Base-by-base conservation (phyloP, 2,888 invertebrate genomes). In the Tanytarsus gracilentus region DNA sequence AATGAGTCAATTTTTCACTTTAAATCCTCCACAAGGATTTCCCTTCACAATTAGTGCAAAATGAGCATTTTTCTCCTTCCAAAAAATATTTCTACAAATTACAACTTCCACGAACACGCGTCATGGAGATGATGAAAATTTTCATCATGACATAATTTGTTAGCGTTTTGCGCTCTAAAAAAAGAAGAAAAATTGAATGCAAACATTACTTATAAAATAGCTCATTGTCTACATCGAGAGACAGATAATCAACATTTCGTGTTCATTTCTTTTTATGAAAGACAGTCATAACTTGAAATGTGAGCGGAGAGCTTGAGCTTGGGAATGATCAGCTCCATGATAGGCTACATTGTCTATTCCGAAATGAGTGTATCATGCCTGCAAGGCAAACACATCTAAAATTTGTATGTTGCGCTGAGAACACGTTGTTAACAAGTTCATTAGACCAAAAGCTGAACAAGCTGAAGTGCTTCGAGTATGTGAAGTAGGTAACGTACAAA, bases 371-470 rank as follows among this genome's bases (percentile, higher is more conserved):
- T 36, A 36, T 6, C 36, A 11, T 9, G 44, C 44, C 44, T 44
- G 36, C n/a, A 14, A 36, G 36, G 16, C 16, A 36, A 36, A 36
- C 16, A 14, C 44, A 44, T 23, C 11, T 18, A 23, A 18, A 44
- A 9, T 44, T 18, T 44, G n/a, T 40, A 18, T 21, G 16, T 40
- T 16, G 16, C 21, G 40, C 40, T 40, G 44, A 44, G 18, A 18
- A 44, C 44, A 23, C 23, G n/a, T 44, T 44, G 18, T 18, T 44
- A 44, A 44, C 44, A 44, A 44, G 44, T 44, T 44, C 44, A 44
- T 44, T 44, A 44, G 4, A 44, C 44, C n/a, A 44, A 44, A 23
- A 33, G n/a, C 33, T 44, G 21, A 18, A 18, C 11, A 40, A 40
- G 21, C 21, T 14, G 40, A 40, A 40, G 16, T 40, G 40, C 18